Conservation (phyloP, 2,113 vertebrate species). For the Labeo rohita region DNA sequence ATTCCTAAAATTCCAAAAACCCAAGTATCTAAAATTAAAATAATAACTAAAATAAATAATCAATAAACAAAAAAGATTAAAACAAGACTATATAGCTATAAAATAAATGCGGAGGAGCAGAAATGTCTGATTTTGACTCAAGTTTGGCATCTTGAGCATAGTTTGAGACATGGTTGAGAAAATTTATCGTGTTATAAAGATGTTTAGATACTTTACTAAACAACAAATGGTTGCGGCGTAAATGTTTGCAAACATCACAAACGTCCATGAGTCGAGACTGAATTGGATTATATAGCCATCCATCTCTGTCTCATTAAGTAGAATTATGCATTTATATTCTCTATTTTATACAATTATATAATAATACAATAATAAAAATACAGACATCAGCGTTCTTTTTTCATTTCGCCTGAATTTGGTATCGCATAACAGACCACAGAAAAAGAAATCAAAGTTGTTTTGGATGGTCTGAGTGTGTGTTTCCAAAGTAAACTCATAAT, state of each 20-base stretch:
- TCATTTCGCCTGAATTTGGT: neutral
- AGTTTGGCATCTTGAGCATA: too few relatives aligned
- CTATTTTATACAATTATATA: neutral
- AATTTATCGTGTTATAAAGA: neutral
- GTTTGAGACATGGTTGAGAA: too few relatives aligned
- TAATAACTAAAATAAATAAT: too few relatives aligned
- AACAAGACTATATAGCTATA: too few relatives aligned
- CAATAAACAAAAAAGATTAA: too few relatives aligned
- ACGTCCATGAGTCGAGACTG: neutral
- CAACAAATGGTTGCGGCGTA: neutral
- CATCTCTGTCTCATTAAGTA: neutral
- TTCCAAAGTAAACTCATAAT: conserved; percentile 11
- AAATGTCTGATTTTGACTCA: too few relatives aligned
- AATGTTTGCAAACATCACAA: neutral
- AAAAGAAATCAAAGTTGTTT: neutral
- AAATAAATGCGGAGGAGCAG: neutral
- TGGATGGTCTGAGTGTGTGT: neutral
- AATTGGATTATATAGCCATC: neutral
- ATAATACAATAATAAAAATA: too few relatives aligned
- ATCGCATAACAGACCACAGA: neutral
- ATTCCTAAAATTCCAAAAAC: too few relatives aligned
- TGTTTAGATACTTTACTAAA: neutral
- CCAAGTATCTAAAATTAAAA: too few relatives aligned
- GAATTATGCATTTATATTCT: neutral
- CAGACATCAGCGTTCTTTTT: neutral